phyloP scores from a whole-genome alignment of 2,888 invertebrate species.

The Drosophila prostipennis region DNA sequence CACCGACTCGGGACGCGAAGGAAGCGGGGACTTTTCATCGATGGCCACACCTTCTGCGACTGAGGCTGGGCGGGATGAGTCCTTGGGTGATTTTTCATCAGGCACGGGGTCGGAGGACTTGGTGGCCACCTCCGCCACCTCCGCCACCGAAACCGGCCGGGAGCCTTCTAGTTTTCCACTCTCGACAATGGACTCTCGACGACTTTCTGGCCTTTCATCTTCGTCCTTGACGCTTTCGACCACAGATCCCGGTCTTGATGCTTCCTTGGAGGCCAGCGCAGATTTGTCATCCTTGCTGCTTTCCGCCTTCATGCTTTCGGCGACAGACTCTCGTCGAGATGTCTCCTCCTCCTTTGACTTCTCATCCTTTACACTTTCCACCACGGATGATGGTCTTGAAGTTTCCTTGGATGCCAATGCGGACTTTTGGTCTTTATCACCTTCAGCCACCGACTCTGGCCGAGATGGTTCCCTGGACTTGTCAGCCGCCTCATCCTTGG shows the following conservation, averaged over 20 bases:
- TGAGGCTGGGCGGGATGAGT: no score
- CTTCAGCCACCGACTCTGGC: no score
- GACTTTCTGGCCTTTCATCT: slow-evolving; percentile 1
- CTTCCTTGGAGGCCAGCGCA: not conserved
- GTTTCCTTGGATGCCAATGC: no score
- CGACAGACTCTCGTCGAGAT: slow-evolving; percentile 25
- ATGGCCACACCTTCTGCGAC: slow-evolving; percentile 6
- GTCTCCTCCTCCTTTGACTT: not conserved
- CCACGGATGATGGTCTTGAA: no score
- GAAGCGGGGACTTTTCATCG: slow-evolving; percentile 18
- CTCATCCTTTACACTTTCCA: no score
- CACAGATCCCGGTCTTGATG: slow-evolving; percentile 39
- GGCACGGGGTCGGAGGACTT: no score
- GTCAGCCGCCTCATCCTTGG: slow-evolving; percentile 18
- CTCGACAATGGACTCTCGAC: not conserved
- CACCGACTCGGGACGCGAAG: slow-evolving; percentile 57
- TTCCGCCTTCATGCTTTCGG: slow-evolving; percentile 26
- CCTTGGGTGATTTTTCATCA: no score
- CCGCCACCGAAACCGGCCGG: no score
- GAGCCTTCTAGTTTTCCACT: no score
- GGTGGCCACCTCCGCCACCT: no score
- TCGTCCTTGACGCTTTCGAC: slow-evolving; percentile 42
- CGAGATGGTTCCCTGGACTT: slow-evolving; percentile 13
- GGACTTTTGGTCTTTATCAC: no score
- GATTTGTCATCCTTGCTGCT: slow-evolving; percentile 28